Percentiles rank a stretch among this genome's conserved stretches.
phyloP scores from a whole-genome alignment of 1,140 invertebrate species.

The Brachionus paranguensis region DNA sequence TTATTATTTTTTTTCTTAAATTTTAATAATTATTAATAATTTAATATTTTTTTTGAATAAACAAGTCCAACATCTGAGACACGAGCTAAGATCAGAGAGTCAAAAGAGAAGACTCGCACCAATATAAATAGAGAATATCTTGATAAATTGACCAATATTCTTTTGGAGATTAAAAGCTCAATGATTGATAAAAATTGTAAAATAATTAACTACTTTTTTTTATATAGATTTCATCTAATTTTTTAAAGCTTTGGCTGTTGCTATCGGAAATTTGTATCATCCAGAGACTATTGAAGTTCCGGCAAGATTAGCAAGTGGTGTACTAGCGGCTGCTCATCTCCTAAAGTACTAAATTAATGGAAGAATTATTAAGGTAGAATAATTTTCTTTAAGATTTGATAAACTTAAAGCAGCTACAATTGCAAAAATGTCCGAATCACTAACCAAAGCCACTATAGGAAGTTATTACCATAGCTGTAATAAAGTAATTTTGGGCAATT shows the following conservation, averaged over 20 bases:
- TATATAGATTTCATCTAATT: neutral
- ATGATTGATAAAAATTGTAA: conserved; percentile 30
- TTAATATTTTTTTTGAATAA: neutral
- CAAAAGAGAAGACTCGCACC: conserved; percentile 6
- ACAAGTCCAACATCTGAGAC: neutral
- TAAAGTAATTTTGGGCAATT: neutral
- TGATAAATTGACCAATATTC: neutral
- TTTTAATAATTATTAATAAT: neutral
- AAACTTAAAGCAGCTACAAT: neutral
- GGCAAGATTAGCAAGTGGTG: neutral
- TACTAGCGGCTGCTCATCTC: neutral
- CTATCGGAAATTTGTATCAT: conserved; percentile 22
- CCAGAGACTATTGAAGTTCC: neutral
- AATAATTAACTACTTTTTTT: neutral
- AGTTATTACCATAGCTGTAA: neutral
- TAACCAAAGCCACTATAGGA: neutral
- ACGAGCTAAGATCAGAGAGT: neutral
- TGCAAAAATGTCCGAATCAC: neutral
- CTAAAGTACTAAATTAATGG: neutral
- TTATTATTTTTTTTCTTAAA: neutral
- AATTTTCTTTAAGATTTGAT: neutral
- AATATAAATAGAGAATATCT: neutral
- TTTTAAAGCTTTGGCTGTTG: conserved; percentile 17
- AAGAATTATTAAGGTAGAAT: neutral
- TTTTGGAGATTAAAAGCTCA: neutral